phyloP scores from a whole-genome alignment of 1,140 invertebrate genomes.

The Leptinotarsa undecemlineata region DNA sequence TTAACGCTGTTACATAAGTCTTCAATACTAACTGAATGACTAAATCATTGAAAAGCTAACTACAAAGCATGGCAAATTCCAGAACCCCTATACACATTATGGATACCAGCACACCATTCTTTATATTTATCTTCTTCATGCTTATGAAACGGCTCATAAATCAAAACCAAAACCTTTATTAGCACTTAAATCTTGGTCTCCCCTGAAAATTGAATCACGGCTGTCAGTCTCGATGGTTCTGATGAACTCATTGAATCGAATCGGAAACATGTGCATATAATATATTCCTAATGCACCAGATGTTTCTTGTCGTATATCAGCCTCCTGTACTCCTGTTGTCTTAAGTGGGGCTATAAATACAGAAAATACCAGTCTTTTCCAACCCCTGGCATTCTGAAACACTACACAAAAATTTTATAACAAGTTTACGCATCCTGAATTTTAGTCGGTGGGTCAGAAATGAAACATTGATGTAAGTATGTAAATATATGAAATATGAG shows the following conservation, averaged over 20 bases:
- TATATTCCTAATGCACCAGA: constrained; percentile 21
- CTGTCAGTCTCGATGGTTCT: constrained; percentile 2
- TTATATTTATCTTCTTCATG: neutral
- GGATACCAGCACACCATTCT: neutral
- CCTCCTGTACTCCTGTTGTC: constrained; percentile 25
- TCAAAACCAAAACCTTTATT: neutral
- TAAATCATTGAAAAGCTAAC: no score
- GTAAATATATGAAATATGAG: no score
- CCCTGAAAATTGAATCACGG: neutral
- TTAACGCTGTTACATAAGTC: no score
- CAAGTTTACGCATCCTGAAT: constrained; percentile 16
- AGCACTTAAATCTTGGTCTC: neutral
- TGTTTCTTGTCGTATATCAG: constrained; percentile 24
- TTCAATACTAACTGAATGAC: no score
- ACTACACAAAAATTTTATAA: neutral
- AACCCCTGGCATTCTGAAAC: constrained; percentile 13
- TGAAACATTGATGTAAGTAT: no score
- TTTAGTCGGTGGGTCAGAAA: neutral
- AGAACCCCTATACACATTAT: no score
- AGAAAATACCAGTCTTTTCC: constrained; percentile 18
- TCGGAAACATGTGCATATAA: constrained; percentile 23
- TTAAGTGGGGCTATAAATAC: constrained; percentile 28
- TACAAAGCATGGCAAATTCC: no score
- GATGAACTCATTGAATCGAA: constrained; percentile 20
- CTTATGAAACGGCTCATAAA: neutral